Evolutionary conservation across 30 jellyfish, hydroid and myxozoan species (phyloP), one percentile per base, ranked within the genome.

Genomic region (Nemopilema nomurai): DNA sequence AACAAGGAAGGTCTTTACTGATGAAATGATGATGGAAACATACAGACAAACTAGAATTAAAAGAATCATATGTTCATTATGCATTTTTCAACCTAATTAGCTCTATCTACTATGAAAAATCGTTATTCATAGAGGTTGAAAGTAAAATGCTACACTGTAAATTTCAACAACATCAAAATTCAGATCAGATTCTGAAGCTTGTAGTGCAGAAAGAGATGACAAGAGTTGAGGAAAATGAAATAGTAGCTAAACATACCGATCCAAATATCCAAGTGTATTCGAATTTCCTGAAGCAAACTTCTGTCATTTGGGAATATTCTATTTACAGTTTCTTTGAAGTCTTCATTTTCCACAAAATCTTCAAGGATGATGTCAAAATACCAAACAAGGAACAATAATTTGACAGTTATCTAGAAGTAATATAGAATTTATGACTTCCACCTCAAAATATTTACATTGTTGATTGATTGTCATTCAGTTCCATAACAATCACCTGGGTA

Each of bases 1-100:
- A 8, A 71, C 81, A 25, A 28, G 27, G 50, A 24, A 71, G 22
- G 81, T 71, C 28, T 71, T 71, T 26, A 71, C n/a, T 1, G 81
- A 53, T 26, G 81, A 64, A 4, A 71, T n/a, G 6, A 1, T 65
- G 3, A 71, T 71, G 0, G 81, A 6, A 71, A 71, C 81, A 24
- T 71, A 71, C 81, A 71, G 4, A 29, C 81, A 71, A 27, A 71
- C 81, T 71, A 41, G 57, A 41, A n/a, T n/a, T n/a, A n/a, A n/a
- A n/a, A n/a, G n/a, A n/a, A n/a, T n/a, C n/a, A n/a, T n/a, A n/a
- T n/a, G n/a, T n/a, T n/a, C n/a, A n/a, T n/a, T n/a, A n/a, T n/a
- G n/a, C n/a, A n/a, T n/a, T n/a, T n/a, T n/a, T n/a, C n/a, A n/a
- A n/a, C n/a, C n/a, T n/a, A n/a, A n/a, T n/a, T n/a, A n/a, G n/a